Evolutionary conservation across 2,888 invertebrate species (phyloP), one percentile per base, ranked within the genome.

Genomic region (Eugnorisma glareosa): DNA sequence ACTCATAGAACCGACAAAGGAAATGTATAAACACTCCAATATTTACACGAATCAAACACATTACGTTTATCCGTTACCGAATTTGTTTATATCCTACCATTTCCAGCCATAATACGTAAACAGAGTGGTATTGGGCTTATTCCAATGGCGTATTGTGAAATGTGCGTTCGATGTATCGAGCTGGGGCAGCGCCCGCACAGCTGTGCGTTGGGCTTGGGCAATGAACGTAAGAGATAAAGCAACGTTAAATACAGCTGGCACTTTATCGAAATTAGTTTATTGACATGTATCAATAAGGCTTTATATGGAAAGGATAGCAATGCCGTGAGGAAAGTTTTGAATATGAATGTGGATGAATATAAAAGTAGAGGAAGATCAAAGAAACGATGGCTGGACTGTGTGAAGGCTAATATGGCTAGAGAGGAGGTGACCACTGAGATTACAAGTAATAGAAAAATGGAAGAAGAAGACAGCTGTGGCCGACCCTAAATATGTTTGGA

Each of bases 161-260:
- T 82, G 31, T 73, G 61, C 86, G 84, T 86, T 82, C 87, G 80
- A 83, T 79, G 84, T 79, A 81, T 77, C 69, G 67, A 24, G 37
- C 6, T n/a, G 72, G 15, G 48, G 31, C 81, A 71, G 76, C 83
- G 78, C 77, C 83, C 84, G 86, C 86, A 88, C 92, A 92, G 91
- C 91, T 91, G 91, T 86, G 81, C 76, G 74, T 88, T 86, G 75
- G 45, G 86, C 85, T 89, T 88, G 77, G 61, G 88, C 86, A 89
- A 90, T 48, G 73, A 78, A 45, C n/a, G 37, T 66, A 73, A 81
- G 71, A 79, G 82, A 84, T 84, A 86, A 82, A 83, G 70, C 61
- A 57, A 54, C 76, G 67, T 59, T 63, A 71, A 75, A 73, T 79
- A 72, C 85, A 87, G 75, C 85, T 83, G 83, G 74, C 73, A 40